Conservation (phyloP, 1,140 invertebrate species). For the Drosophila murphyi region DNA sequence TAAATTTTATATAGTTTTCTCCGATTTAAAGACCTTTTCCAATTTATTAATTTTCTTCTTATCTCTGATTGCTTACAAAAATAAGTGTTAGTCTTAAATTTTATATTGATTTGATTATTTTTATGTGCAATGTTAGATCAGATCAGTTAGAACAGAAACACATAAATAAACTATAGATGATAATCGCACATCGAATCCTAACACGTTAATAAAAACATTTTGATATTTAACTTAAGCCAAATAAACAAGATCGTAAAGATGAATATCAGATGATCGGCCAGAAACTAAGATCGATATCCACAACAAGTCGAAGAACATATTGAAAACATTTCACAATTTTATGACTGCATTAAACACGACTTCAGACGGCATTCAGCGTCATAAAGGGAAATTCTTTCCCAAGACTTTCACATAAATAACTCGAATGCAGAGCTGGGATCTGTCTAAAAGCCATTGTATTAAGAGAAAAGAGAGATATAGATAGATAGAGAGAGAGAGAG, state of each 20-base stretch:
- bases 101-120: neutral
- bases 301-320: constrained; percentile 63
- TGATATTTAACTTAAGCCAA: constrained; percentile 45
- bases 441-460: neutral
- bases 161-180: constrained; percentile 30
- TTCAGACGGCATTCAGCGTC: constrained; percentile 12
- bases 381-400: constrained; percentile 66
- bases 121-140: neutral
- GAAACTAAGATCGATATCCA: neutral
- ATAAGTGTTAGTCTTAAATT: neutral
- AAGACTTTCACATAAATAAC: constrained; percentile 75
- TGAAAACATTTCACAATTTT: constrained; percentile 67
- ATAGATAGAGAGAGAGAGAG: neutral
- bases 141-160: neutral
- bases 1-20: too few species aligned
- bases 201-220: constrained; percentile 59
- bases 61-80: neutral
- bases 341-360: constrained; percentile 65
- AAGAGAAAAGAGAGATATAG: too few species aligned
- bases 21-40: too few species aligned
- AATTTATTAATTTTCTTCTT: neutral
- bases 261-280: constrained; percentile 20
- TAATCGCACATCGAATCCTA: constrained; percentile 33
- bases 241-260: constrained; percentile 73
- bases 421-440: constrained; percentile 15